A percentile compares a stretch with the other conserved stretches of the same genome.
phyloP scores from a whole-genome alignment of 2,888 invertebrate species.

The Mesorhabditis belari region DNA sequence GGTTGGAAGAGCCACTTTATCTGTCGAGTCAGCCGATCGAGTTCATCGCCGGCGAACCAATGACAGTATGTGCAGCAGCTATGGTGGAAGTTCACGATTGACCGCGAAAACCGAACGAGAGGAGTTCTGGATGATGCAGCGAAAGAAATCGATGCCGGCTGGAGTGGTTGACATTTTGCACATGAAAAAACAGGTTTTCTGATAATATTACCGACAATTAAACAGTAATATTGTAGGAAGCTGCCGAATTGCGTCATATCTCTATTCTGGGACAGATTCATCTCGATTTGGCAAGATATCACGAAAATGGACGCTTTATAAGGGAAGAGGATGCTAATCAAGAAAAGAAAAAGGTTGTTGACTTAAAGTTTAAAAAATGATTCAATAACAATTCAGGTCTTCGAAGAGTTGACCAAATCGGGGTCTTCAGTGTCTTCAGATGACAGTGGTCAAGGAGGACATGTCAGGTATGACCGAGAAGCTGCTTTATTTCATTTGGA shows the following conservation, averaged over 20 bases:
- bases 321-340: slow-evolving; percentile 19
- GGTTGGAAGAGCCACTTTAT: slow-evolving; percentile 6
- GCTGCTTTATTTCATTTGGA: slow-evolving; percentile 60
- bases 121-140: slow-evolving; percentile 32
- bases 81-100: slow-evolving; percentile 22
- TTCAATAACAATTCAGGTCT: not conserved
- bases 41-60: slow-evolving; percentile 6
- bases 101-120: slow-evolving; percentile 39
- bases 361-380: not conserved
- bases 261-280: slow-evolving; percentile 60
- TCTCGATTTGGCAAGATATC: slow-evolving; percentile 60
- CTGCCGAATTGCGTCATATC: slow-evolving; percentile 37
- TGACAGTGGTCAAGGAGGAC: not conserved
- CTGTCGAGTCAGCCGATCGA: slow-evolving; percentile 1
- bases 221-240: not conserved
- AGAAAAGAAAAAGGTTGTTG: slow-evolving; percentile 10
- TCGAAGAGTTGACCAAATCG: not conserved
- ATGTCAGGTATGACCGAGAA: slow-evolving; percentile 55
- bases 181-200: slow-evolving; percentile 54
- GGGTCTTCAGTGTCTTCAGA: not conserved
- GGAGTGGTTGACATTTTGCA: slow-evolving; percentile 47
- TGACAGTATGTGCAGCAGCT: slow-evolving; percentile 9
- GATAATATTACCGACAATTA: slow-evolving; percentile 27
- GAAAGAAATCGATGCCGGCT: slow-evolving; percentile 41
- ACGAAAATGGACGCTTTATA: slow-evolving; percentile 59